Evolutionary conservation across 2,113 vertebrate species (phyloP).

Genomic region (Thalassarche chlororhynchos): DNA sequence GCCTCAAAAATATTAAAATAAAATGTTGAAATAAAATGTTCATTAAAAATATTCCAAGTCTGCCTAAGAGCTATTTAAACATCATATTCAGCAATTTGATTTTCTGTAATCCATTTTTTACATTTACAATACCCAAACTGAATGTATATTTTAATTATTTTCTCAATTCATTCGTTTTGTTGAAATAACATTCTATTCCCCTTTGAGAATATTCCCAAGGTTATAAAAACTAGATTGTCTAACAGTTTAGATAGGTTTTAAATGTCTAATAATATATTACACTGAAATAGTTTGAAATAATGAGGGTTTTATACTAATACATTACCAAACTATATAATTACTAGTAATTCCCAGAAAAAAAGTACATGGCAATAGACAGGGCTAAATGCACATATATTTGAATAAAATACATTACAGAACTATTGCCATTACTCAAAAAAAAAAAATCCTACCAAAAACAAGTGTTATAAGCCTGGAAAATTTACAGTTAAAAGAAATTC

Average conservation of each 20-base stretch:
- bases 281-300: neutral
- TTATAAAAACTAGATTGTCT: neutral
- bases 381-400: neutral
- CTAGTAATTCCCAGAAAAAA: neutral
- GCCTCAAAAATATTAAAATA: neutral
- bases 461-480: neutral
- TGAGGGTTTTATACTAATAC: neutral
- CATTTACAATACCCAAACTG: neutral
- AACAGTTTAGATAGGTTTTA: neutral
- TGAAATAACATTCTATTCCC: neutral
- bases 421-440: neutral
- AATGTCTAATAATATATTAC: neutral
- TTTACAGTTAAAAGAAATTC: neutral
- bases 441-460: neutral
- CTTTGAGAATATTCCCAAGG: neutral
- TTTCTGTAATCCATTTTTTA: neutral
- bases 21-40: neutral
- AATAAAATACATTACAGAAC: neutral
- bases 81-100: neutral
- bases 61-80: neutral
- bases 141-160: neutral
- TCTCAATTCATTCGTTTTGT: neutral
- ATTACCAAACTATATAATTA: neutral
- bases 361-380: neutral
- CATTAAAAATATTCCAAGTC: neutral